phyloP scores from a whole-genome alignment of 1,140 invertebrate genomes.

The Drosophila erecta region DNA sequence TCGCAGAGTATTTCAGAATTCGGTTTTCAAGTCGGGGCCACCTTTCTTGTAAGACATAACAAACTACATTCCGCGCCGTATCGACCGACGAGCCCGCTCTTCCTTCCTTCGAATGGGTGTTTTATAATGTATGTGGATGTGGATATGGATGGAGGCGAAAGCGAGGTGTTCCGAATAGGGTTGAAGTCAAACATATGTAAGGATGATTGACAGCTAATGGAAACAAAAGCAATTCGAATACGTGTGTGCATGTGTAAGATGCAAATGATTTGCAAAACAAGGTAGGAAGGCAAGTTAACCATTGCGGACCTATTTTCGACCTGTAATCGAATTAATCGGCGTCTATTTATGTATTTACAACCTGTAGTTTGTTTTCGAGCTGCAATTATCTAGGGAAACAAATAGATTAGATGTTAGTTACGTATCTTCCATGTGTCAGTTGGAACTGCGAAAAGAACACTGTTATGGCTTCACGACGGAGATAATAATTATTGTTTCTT shows the following conservation, averaged over 20 bases:
- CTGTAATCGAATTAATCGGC: conserved; percentile 49
- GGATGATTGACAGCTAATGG: conserved; percentile 49
- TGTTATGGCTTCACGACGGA: neutral
- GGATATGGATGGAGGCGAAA: conserved; percentile 29
- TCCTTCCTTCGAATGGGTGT: conserved; percentile 9
- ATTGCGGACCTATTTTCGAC: conserved; percentile 41
- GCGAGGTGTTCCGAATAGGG: conserved; percentile 29
- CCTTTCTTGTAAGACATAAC: conserved; percentile 38
- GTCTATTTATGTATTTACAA: conserved; percentile 33
- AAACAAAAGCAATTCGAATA: conserved; percentile 32
- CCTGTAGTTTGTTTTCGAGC: conserved; percentile 38
- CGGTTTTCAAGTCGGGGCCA: neutral
- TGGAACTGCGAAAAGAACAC: neutral
- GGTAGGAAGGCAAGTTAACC: conserved; percentile 32
- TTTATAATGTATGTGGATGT: conserved; percentile 24
- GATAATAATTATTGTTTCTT: conserved; percentile 4
- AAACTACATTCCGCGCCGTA: conserved; percentile 29
- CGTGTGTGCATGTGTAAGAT: conserved; percentile 36
- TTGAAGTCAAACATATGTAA: conserved; percentile 47
- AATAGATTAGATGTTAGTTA: conserved; percentile 18
- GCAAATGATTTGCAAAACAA: conserved; percentile 42
- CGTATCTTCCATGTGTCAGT: neutral
- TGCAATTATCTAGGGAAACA: conserved; percentile 34
- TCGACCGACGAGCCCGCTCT: conserved; percentile 25
- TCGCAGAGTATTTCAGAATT: conserved; percentile 7